Percentiles rank a stretch among this genome's conserved stretches.
These are phyloP conservation scores for Tetrapedia diversipes DNA, from an alignment of 2,888 invertebrate genomes.

Conservation along the genomic window DNA sequence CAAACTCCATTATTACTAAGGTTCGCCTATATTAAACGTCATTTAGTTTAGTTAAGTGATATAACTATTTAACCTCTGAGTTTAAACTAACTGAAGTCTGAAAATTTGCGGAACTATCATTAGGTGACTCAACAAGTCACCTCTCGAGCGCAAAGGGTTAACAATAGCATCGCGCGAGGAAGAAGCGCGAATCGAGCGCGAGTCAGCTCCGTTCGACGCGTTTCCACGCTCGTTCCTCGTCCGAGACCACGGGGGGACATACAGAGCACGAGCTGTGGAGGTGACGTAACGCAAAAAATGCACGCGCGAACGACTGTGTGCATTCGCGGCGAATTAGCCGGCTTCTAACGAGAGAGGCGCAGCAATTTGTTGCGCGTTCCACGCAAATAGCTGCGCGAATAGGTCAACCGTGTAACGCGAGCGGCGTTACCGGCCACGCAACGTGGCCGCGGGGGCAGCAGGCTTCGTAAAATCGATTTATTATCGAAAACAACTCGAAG, in stretches of 20 bases:
- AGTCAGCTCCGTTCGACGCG: not conserved
- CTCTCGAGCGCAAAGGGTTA: too few species aligned
- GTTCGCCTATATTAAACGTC: too few species aligned
- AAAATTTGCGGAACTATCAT: too few species aligned
- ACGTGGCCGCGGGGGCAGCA: not conserved
- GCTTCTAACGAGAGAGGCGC: slow-evolving; percentile 58
- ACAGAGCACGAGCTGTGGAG: not conserved
- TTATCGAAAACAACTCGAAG: slow-evolving; percentile 46
- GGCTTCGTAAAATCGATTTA: slow-evolving; percentile 42
- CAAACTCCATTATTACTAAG: too few species aligned
- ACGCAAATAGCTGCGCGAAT: slow-evolving; percentile 61
- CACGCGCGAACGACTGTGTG: slow-evolving; percentile 10
- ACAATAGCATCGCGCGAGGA: too few species aligned
- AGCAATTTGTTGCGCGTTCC: slow-evolving; percentile 63
- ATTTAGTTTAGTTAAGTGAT: too few species aligned
- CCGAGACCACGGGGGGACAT: slow-evolving; percentile 2
- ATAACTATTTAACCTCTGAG: too few species aligned
- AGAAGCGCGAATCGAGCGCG: not conserved
- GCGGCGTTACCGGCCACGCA: slow-evolving; percentile 18
- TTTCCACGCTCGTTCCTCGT: slow-evolving; percentile 7
- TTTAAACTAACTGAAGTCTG: too few species aligned
- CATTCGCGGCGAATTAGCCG: slow-evolving; percentile 39
- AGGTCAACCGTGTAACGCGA: slow-evolving; percentile 52
- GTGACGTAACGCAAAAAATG: slow-evolving; percentile 42
- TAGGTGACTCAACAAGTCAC: too few species aligned